phyloP scores from a whole-genome alignment of 2,113 vertebrate species.

The Brachionichthys hirsutus region DNA sequence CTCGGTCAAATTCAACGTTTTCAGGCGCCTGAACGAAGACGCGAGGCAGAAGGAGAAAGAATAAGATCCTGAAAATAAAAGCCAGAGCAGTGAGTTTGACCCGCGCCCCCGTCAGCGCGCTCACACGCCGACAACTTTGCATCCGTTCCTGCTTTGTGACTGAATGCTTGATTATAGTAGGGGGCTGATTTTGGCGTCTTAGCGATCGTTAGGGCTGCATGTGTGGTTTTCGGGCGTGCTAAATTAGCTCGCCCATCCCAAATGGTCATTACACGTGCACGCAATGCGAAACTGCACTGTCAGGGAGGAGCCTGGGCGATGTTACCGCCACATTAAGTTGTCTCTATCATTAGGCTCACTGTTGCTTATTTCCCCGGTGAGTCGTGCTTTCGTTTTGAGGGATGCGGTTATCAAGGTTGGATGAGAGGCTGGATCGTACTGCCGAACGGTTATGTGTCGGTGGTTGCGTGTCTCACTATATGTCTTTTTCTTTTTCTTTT shows the following conservation, averaged over 20 bases:
- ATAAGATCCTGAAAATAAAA: not conserved
- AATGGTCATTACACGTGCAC: slow-evolving; percentile 65
- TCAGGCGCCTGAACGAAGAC: not conserved
- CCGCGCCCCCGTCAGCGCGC: too few relatives aligned
- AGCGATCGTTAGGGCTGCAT: slow-evolving; percentile 57
- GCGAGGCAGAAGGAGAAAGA: not conserved
- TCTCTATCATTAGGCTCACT: slow-evolving; percentile 72
- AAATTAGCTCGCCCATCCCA: slow-evolving; percentile 69
- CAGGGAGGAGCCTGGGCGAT: slow-evolving; percentile 65
- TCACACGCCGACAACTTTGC: not conserved
- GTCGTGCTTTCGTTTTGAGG: slow-evolving; percentile 68
- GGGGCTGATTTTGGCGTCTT: slow-evolving; percentile 39
- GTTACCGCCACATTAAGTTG: slow-evolving; percentile 69
- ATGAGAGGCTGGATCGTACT: slow-evolving; percentile 59
- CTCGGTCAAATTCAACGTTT: not conserved
- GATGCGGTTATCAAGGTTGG: slow-evolving; percentile 65
- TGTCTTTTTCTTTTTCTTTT: slow-evolving; percentile 47
- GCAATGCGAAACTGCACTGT: slow-evolving; percentile 55
- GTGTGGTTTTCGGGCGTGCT: slow-evolving; percentile 39
- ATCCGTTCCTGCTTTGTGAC: slow-evolving; percentile 6
- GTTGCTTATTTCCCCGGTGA: slow-evolving; percentile 73
- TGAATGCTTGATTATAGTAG: slow-evolving; percentile 37
- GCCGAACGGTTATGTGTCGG: slow-evolving; percentile 57
- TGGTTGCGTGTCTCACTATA: slow-evolving; percentile 57
- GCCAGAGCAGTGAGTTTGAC: too few relatives aligned